phyloP scores from a whole-genome alignment of 2,797 vertebrate genomes.

The Sebastes iracundus region DNA sequence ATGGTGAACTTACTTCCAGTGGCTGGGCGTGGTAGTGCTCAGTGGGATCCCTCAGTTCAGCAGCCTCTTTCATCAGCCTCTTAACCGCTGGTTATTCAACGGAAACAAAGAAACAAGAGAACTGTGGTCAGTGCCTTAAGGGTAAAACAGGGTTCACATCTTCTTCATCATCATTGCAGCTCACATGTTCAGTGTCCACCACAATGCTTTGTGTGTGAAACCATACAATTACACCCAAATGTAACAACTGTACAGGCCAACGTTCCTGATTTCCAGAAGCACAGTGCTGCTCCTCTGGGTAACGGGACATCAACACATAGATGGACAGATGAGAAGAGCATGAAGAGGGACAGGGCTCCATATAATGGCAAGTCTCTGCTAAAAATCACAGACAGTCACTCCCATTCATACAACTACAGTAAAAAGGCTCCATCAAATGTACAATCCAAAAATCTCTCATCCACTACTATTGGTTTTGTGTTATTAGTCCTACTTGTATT shows the following conservation, averaged over 20 bases:
- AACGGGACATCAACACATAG: background rate
- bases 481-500: too few species aligned
- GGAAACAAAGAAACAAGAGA: constrained; percentile 13
- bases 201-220: background rate
- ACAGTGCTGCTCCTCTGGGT: background rate
- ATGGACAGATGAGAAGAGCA: constrained; percentile 13
- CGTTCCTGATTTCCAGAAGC: background rate
- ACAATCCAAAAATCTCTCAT: background rate
- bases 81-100: constrained; percentile 88
- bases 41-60: constrained; percentile 94
- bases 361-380: background rate
- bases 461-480: too few species aligned
- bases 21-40: constrained; percentile 99
- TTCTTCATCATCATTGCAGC: background rate
- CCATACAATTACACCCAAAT: background rate
- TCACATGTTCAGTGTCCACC: background rate
- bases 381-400: background rate
- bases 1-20: constrained; percentile 87
- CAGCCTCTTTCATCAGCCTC: constrained; percentile 98
- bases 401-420: background rate
- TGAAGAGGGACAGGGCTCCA: background rate
- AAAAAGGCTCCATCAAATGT: background rate
- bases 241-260: background rate
- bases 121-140: background rate
- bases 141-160: background rate